Evolutionary conservation across 2,113 vertebrate genomes (phyloP).

Genomic region (Labrus mixtus): DNA sequence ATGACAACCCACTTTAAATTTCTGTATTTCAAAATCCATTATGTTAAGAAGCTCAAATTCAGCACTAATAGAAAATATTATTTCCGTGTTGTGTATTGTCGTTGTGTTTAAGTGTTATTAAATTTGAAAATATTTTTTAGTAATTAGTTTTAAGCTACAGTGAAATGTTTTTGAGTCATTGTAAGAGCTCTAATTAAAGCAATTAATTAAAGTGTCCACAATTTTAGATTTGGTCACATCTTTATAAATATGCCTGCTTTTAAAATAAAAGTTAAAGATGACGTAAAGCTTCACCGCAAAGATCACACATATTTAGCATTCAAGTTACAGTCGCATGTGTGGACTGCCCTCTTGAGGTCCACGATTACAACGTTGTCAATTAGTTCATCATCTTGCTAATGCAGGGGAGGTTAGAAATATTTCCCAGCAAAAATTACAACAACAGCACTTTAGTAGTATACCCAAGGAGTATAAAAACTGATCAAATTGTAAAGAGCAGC

Average conservation of each 20-base stretch:
- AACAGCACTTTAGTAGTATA: conserved; percentile 11
- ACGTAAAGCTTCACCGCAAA: not conserved
- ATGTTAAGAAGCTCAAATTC: not conserved
- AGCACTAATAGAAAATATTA: not conserved
- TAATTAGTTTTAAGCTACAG: not conserved
- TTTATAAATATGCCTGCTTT: not conserved
- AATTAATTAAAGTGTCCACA: not conserved
- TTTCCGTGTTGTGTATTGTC: not conserved
- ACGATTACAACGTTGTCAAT: conserved; percentile 31
- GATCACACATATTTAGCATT: conserved; percentile 20
- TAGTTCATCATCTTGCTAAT: not conserved
- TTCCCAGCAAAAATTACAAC: conserved; percentile 7
- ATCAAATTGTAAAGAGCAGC: conserved; percentile 7
- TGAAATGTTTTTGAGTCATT: conserved; percentile 12
- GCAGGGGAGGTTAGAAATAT: conserved; percentile 1
- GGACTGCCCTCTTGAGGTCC: conserved; percentile 75
- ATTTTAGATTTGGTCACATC: not conserved
- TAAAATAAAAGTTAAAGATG: conserved; percentile 16
- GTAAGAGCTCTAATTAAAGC: not conserved
- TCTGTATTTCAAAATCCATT: conserved; percentile 3
- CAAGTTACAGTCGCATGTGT: conserved; percentile 41
- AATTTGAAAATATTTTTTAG: not conserved
- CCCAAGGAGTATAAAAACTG: not conserved
- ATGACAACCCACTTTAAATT: not conserved
- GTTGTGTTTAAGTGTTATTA: not conserved